Conservation (phyloP, 2,888 invertebrate genomes). For the Mechanitis mazaeus region DNA sequence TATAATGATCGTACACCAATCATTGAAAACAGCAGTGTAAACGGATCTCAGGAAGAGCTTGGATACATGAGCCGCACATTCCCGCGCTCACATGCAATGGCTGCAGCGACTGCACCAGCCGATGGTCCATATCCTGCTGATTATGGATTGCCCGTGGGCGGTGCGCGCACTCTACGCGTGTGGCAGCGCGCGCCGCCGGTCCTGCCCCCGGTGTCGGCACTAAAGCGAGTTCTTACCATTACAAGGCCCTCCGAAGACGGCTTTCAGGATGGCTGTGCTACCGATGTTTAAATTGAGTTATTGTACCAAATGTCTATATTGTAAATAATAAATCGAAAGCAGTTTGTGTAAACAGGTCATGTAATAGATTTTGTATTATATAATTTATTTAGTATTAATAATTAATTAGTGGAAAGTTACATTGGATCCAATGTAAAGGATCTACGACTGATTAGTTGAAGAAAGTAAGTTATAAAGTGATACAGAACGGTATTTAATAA, state of each 20-base stretch:
- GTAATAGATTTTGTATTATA: conserved; percentile 75
- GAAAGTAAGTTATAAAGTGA: conserved; percentile 69
- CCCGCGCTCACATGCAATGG: conserved; percentile 69
- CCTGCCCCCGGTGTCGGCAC: conserved; percentile 88
- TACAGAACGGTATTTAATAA: conserved; percentile 69
- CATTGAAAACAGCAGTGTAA: conserved; percentile 78
- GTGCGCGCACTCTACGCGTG: conserved; percentile 87
- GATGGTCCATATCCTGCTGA: conserved; percentile 83
- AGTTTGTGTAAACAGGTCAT: conserved; percentile 47
- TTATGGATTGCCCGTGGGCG: conserved; percentile 84
- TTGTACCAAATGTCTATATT: conserved; percentile 35
- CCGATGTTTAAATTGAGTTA: conserved; percentile 82
- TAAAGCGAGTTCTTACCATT: conserved; percentile 88
- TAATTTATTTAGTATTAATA: conserved; percentile 70
- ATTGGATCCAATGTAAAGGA: conserved; percentile 66
- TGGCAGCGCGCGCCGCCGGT: conserved; percentile 93
- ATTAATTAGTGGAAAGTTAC: conserved; percentile 65
- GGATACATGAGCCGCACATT: conserved; percentile 80
- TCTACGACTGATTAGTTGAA: conserved; percentile 75
- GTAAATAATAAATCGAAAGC: conserved; percentile 34
- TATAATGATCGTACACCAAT: conserved; percentile 87
- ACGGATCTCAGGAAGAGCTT: conserved; percentile 77
- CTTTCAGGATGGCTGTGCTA: conserved; percentile 94
- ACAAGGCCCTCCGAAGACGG: conserved; percentile 93
- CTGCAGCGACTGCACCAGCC: conserved; percentile 51